A percentile compares a stretch with the other conserved stretches of the same genome.
Evolutionary conservation across 2,797 vertebrate species (phyloP).

Genomic region (Halcyon leucocephala): DNA sequence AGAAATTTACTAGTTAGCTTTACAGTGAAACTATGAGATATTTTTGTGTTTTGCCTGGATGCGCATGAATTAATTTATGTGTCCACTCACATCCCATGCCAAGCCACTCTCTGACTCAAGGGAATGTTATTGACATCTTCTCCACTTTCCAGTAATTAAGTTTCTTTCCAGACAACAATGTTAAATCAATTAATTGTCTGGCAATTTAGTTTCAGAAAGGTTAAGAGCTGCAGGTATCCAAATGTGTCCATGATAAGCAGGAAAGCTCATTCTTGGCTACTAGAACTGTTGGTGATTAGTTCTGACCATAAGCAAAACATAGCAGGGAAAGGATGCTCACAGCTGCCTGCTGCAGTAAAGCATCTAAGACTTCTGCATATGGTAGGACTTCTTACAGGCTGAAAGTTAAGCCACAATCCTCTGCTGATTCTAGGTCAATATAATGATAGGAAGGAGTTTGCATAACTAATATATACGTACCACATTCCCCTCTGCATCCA

Average conservation of each 20-base stretch:
- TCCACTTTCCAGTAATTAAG: constrained; percentile 26
- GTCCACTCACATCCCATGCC: background rate
- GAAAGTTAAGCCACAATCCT: background rate
- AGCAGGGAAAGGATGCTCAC: background rate
- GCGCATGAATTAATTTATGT: background rate
- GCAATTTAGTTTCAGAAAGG: constrained; percentile 17
- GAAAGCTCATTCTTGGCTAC: background rate
- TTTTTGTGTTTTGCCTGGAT: background rate
- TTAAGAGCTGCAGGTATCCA: constrained; percentile 1
- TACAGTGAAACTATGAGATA: background rate
- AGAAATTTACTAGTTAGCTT: background rate
- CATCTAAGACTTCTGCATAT: background rate
- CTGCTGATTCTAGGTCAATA: background rate
- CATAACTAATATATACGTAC: background rate
- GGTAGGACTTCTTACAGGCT: background rate
- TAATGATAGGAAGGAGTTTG: background rate
- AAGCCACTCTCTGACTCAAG: constrained; percentile 38
- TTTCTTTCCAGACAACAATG: background rate
- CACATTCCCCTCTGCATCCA: background rate
- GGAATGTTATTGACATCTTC: constrained; percentile 17
- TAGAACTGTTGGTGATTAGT: background rate
- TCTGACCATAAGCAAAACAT: background rate
- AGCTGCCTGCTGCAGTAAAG: background rate
- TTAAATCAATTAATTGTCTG: constrained; percentile 52
- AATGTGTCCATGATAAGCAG: background rate